These are phyloP conservation scores for Apostichopus californicus DNA, from an alignment of 35 echinoderm and acorn worm genomes.

Conservation along the genomic window DNA sequence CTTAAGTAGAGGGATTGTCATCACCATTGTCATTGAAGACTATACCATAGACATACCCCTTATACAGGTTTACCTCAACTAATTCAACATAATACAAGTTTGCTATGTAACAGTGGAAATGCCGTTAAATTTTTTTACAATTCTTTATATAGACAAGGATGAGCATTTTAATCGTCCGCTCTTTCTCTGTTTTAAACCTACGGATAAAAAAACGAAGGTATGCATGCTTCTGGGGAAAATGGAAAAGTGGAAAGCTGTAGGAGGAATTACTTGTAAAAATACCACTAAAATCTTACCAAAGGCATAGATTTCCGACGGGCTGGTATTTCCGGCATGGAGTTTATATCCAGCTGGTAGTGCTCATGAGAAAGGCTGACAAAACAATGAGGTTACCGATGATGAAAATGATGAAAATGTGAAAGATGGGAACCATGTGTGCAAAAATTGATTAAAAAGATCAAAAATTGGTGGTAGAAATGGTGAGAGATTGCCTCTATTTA, in stretches of 20 bases:
- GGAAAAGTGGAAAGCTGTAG: neutral
- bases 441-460: conserved; percentile 2
- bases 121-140: too few relatives aligned
- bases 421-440: neutral
- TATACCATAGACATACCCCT: too few relatives aligned
- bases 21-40: too few relatives aligned
- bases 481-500: neutral
- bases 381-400: neutral
- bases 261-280: neutral
- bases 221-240: neutral
- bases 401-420: neutral
- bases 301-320: conserved; percentile 89
- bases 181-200: neutral
- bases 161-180: too few relatives aligned
- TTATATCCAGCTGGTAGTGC: conserved; percentile 66
- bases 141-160: too few relatives aligned
- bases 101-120: too few relatives aligned
- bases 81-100: too few relatives aligned
- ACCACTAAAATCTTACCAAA: conserved; percentile 67
- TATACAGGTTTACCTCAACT: too few relatives aligned
- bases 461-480: neutral
- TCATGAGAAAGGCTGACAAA: conserved; percentile 60
- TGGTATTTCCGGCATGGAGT: conserved; percentile 84
- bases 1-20: too few relatives aligned
- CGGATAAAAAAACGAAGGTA: neutral